Evolutionary conservation across 2,888 invertebrate genomes (phyloP).

Genomic region (Drosophila borealis): DNA sequence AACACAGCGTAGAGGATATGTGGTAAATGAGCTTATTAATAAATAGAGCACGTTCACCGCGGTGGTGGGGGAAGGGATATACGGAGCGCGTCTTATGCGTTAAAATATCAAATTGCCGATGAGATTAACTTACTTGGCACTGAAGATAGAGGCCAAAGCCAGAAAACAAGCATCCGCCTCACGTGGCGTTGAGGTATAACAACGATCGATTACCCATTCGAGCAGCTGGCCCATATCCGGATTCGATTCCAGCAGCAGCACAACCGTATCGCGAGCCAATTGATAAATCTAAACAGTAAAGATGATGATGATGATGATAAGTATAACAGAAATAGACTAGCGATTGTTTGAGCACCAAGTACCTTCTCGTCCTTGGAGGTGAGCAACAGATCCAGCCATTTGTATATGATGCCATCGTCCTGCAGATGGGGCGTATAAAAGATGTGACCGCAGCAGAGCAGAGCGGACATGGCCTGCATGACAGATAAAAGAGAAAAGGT

Average conservation of each 20-base stretch:
- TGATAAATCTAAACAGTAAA: slow-evolving; percentile 90
- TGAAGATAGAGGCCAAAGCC: slow-evolving; percentile 98
- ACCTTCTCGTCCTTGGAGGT: slow-evolving; percentile 95
- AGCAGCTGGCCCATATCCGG: slow-evolving; percentile 95
- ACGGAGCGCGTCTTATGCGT: slow-evolving; percentile 41
- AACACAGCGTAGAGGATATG: slow-evolving; percentile 9
- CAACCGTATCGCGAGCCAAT: slow-evolving; percentile 96
- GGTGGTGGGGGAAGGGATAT: background rate
- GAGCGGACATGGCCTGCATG: slow-evolving; percentile 95
- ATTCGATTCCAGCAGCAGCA: slow-evolving; percentile 96
- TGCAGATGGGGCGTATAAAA: slow-evolving; percentile 93
- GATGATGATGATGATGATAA: background rate
- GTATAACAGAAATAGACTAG: background rate
- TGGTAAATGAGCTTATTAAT: slow-evolving; percentile 48
- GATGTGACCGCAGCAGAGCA: slow-evolving; percentile 97
- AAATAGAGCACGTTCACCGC: slow-evolving; percentile 35
- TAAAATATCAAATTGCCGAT: slow-evolving; percentile 36
- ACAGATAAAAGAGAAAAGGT: background rate
- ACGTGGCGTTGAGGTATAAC: slow-evolving; percentile 95
- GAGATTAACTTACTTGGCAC: slow-evolving; percentile 90
- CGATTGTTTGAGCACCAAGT: slow-evolving; percentile 30
- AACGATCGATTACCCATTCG: slow-evolving; percentile 99
- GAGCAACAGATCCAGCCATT: slow-evolving; percentile 96
- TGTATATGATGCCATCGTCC: slow-evolving; percentile 96
- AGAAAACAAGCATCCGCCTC: slow-evolving; percentile 98